Evolutionary conservation across 1,140 invertebrate genomes (phyloP).

Genomic region (Diabrotica virgifera): DNA sequence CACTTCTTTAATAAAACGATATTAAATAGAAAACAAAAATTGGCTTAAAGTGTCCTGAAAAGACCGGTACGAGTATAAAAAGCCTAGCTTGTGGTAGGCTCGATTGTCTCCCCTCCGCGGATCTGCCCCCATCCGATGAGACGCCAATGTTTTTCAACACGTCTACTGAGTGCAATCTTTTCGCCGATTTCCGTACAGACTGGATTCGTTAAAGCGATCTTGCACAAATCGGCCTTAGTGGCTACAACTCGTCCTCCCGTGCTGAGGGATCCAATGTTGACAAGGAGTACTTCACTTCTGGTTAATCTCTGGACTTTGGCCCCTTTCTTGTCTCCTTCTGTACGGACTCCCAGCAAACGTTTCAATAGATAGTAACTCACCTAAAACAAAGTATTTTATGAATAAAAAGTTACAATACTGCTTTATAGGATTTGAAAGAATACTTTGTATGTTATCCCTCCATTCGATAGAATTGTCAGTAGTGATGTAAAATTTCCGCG

Average conservation of each 20-base stretch:
- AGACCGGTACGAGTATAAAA: conserved; percentile 10
- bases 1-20: conserved; percentile 3
- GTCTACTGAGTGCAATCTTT: conserved; percentile 95
- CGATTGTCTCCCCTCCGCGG: conserved; percentile 85
- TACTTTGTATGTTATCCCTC: no score
- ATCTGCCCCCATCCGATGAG: conserved; percentile 98
- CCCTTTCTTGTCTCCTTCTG: conserved; percentile 98
- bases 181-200: conserved; percentile 99
- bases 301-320: conserved; percentile 92
- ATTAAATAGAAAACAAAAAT: neutral
- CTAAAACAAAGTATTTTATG: conserved; percentile 21
- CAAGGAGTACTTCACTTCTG: conserved; percentile 87
- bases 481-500: no score
- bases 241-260: conserved; percentile 96
- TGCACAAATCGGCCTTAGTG: conserved; percentile 96
- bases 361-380: conserved; percentile 95
- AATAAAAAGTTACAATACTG: neutral
- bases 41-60: neutral
- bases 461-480: no score
- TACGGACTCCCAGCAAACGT: conserved; percentile 93
- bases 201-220: conserved; percentile 94
- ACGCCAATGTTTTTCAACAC: conserved; percentile 99
- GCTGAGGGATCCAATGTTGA: conserved; percentile 98
- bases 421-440: no score
- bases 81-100: conserved; percentile 55